Percentiles rank a stretch among this genome's conserved stretches.
phyloP scores from a whole-genome alignment of 2,113 vertebrate species.

The Pristiophorus japonicus region DNA sequence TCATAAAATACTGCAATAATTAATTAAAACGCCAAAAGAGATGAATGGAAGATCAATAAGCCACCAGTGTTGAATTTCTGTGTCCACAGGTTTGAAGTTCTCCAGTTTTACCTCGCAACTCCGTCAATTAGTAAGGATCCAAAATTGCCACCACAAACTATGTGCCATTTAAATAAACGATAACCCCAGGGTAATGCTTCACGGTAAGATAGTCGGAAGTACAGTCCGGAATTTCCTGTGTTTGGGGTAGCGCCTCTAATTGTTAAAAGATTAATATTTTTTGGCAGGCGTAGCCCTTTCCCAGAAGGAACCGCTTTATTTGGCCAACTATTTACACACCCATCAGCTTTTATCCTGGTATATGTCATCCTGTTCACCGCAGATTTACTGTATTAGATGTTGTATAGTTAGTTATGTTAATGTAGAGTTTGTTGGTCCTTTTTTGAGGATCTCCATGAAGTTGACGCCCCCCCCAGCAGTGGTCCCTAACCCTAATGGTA shows the following conservation, averaged over 20 bases:
- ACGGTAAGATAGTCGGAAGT: background rate
- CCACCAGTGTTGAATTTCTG: background rate
- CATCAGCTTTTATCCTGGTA: background rate
- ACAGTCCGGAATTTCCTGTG: background rate
- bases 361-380: background rate
- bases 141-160: background rate
- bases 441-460: background rate
- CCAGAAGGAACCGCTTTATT: background rate
- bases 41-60: background rate
- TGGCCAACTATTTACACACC: background rate
- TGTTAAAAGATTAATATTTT: background rate
- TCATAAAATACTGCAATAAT: background rate
- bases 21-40: background rate
- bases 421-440: background rate
- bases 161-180: no score
- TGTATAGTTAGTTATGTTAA: background rate
- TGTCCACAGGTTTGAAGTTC: background rate
- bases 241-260: background rate
- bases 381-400: background rate
- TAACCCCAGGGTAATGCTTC: background rate
- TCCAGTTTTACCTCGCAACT: background rate
- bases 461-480: no score
- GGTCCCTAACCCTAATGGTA: background rate
- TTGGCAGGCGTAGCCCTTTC: background rate
- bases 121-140: background rate